Conservation (phyloP, 2,113 vertebrate genomes). For the Cinclus mexicanus region DNA sequence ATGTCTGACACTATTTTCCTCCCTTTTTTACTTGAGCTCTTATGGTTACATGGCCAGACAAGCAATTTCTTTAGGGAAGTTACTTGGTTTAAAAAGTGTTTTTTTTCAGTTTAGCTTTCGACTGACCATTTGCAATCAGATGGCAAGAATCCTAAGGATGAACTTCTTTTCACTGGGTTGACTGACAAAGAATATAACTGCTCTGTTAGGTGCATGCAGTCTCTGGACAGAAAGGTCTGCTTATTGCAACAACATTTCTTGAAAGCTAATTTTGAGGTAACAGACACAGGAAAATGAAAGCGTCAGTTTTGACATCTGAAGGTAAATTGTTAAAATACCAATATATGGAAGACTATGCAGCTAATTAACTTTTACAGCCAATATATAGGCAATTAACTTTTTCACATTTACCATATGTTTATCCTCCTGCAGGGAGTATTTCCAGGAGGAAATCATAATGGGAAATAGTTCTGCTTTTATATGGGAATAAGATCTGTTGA, state of each 20-base stretch:
- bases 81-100: background rate
- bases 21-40: background rate
- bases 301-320: slow-evolving; percentile 53
- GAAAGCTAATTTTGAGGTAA: slow-evolving; percentile 40
- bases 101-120: background rate
- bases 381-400: slow-evolving; percentile 71
- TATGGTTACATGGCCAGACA: background rate
- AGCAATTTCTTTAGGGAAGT: background rate
- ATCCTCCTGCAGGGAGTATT: slow-evolving; percentile 62
- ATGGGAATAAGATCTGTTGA: slow-evolving; percentile 35
- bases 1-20: background rate
- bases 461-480: slow-evolving; percentile 54
- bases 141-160: background rate
- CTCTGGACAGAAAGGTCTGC: background rate
- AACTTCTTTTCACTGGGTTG: background rate
- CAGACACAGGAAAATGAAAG: slow-evolving; percentile 32
- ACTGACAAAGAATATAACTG: background rate
- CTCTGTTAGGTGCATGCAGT: background rate
- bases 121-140: background rate
- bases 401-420: slow-evolving; percentile 71
- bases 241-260: background rate
- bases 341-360: slow-evolving; percentile 51
- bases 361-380: slow-evolving; percentile 70
- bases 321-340: slow-evolving; percentile 66
- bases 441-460: slow-evolving; percentile 60